phyloP scores from a whole-genome alignment of 2,888 invertebrate genomes.

The Nycteola revayana region DNA sequence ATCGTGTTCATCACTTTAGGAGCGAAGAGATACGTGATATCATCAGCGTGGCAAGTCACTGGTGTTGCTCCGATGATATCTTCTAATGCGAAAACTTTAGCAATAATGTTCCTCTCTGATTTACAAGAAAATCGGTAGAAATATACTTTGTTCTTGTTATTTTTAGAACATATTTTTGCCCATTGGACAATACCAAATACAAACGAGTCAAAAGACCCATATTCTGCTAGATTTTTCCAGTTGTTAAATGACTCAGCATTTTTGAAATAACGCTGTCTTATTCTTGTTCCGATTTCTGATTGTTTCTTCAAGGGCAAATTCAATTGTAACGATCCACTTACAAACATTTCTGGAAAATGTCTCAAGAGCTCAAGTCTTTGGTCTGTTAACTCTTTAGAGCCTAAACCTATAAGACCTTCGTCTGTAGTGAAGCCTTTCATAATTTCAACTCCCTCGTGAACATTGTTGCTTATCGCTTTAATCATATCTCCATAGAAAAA shows the following conservation, averaged over 20 bases:
- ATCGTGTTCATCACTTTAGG: conserved; percentile 13
- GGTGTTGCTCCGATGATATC: conserved; percentile 16
- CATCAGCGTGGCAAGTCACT: conserved; percentile 39
- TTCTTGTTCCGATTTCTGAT: conserved; percentile 24
- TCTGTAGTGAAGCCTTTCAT: conserved; percentile 13
- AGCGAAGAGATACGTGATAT: conserved; percentile 40
- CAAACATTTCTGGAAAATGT: conserved; percentile 15
- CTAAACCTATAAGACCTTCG: conserved; percentile 10
- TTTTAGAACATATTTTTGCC: conserved; percentile 27
- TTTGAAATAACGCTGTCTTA: conserved; percentile 30
- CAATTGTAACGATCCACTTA: conserved; percentile 17
- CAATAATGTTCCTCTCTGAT: conserved; percentile 41
- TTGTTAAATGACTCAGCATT: too few relatives aligned
- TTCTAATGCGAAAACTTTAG: conserved; percentile 12
- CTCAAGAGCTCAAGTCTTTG: conserved; percentile 5
- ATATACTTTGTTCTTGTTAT: conserved; percentile 32
- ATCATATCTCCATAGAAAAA: conserved; percentile 11
- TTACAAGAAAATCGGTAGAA: conserved; percentile 46
- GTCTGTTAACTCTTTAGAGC: conserved; percentile 3
- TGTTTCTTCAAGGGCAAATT: conserved; percentile 18
- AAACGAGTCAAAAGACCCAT: conserved; percentile 25
- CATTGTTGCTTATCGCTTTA: conserved; percentile 20
- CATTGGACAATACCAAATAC: conserved; percentile 28
- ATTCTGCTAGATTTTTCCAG: conserved; percentile 29
- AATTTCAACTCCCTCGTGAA: conserved; percentile 12